Conservation (phyloP, 2,113 vertebrate genomes). For the Cebidichthys violaceus region DNA sequence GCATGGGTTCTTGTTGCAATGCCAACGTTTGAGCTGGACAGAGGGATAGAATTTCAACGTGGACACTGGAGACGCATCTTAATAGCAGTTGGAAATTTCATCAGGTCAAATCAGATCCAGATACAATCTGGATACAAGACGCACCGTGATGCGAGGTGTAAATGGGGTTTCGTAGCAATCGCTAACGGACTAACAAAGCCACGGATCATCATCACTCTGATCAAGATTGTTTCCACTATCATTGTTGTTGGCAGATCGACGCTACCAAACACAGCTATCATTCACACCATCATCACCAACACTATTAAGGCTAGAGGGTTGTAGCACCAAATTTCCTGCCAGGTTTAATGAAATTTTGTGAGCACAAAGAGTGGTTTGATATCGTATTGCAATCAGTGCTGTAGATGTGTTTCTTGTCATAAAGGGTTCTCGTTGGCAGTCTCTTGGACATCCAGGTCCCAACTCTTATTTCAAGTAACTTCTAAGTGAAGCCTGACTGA, state of each 20-base stretch:
- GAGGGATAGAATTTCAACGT: too few species aligned
- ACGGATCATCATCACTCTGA: slow-evolving; percentile 2
- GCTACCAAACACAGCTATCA: neutral
- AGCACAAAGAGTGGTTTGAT: neutral
- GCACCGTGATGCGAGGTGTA: neutral
- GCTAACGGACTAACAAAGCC: neutral
- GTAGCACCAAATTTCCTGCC: neutral
- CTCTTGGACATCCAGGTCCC: neutral
- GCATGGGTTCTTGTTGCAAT: too few species aligned
- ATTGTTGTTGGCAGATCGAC: slow-evolving; percentile 14
- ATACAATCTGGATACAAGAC: too few species aligned
- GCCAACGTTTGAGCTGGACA: too few species aligned
- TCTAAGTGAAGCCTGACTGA: neutral
- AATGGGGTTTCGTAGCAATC: neutral
- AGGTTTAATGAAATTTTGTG: neutral
- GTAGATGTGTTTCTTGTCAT: neutral
- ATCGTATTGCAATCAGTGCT: neutral
- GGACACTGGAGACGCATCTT: neutral
- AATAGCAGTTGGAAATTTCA: too few species aligned
- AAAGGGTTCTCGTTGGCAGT: neutral
- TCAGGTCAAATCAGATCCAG: too few species aligned
- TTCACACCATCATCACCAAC: slow-evolving; percentile 17
- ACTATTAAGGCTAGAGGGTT: slow-evolving; percentile 12
- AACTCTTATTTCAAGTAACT: neutral
- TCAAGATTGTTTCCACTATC: slow-evolving; percentile 15